Evolutionary conservation across 2,888 invertebrate genomes (phyloP), one percentile per base, ranked within the genome.

Genomic region (Reticulitermes lucifugus): DNA sequence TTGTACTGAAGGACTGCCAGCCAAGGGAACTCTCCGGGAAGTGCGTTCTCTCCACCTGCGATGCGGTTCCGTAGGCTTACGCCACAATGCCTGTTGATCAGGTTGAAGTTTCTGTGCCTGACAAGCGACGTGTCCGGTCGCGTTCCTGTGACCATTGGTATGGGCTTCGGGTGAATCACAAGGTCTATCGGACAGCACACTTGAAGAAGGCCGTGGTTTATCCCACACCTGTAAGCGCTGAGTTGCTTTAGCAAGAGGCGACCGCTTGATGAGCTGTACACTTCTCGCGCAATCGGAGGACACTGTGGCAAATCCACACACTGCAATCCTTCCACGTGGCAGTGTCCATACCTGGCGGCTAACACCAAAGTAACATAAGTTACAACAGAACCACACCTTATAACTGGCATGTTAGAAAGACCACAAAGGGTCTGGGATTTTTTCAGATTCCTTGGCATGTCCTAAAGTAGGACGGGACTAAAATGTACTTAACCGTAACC

Each of bases 11-110:
- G 77, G 22, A 43, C 12, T 22, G 43, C 81, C 81, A 70, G 35
- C 60, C 60, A 83, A 9, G 70, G 70, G n/a, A 77, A 77, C n/a
- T 77, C 77, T n/a, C 65, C 65, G 25, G 65, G 65, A n/a, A 25
- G 25, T 25, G 65, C 65, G 25, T 14, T 65, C 25, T n/a, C 3
- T 7, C 65, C 65, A n/a, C 65, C 65, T n/a, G 14, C n/a, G 12
- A 65, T 65, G 65, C 65, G 65, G 25, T 65, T 12, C 14, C 25
- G 25, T 0, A 65, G 65, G 1, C 65, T n/a, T 25, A 25, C 0
- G 65, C 65, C 65, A 65, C 65, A 65, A 2, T 65, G n/a, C 65
- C 65, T 65, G 25, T 65, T 65, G 65, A 65, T 65, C 65, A 65
- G 25, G 25, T 65, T 65, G 65, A 65, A 65, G 25, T 65, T 65